phyloP scores from a whole-genome alignment of 2,113 vertebrate genomes.

The Tragelaphus strepsiceros region DNA sequence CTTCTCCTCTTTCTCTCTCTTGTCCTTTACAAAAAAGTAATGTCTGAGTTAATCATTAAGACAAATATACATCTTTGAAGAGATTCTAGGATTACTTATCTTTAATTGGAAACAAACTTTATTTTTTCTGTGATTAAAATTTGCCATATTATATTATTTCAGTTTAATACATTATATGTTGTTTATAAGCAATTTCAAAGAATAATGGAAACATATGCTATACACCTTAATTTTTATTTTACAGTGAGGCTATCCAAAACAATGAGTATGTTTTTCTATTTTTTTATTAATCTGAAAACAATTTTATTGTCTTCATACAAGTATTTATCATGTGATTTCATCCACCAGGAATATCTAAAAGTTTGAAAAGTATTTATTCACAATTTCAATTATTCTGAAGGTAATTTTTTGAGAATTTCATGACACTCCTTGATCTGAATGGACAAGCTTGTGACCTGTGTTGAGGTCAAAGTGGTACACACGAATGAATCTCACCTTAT shows the following conservation, averaged over 20 bases:
- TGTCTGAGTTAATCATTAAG: conserved; percentile 45
- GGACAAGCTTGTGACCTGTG: not conserved
- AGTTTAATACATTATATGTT: conserved; percentile 10
- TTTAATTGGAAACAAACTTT: conserved; percentile 59
- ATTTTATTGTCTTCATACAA: not conserved
- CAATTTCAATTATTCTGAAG: not conserved
- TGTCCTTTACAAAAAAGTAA: not conserved
- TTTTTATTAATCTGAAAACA: not conserved
- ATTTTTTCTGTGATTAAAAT: conserved; percentile 43
- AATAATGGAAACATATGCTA: not conserved
- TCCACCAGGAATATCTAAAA: not conserved
- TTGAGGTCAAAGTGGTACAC: not conserved
- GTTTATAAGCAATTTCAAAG: conserved; percentile 46
- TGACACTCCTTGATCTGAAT: not conserved
- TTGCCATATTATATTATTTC: conserved; percentile 33
- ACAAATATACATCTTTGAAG: conserved; percentile 56
- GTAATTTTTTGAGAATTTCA: not conserved
- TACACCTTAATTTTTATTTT: conserved; percentile 10
- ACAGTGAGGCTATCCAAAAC: not conserved
- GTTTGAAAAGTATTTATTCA: not conserved
- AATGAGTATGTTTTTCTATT: not conserved
- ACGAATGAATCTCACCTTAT: not conserved
- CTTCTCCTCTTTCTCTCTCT: not conserved
- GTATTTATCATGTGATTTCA: not conserved
- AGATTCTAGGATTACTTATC: conserved; percentile 29